Conservation (phyloP, 2,888 invertebrate species). For the Tipula confusa region DNA sequence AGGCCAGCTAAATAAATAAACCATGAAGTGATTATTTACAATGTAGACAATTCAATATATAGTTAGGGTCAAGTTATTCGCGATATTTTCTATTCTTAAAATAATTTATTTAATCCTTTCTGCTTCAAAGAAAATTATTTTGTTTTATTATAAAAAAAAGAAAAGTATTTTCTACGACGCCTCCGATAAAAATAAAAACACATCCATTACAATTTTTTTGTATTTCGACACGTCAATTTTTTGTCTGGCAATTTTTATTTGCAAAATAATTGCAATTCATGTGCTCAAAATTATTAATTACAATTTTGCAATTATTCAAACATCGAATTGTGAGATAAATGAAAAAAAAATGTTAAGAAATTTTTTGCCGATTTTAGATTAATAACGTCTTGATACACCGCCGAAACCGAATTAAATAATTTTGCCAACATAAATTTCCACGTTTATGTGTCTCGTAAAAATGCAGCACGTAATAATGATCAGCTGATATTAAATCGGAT, state of each 20-base stretch:
- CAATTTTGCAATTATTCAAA: neutral
- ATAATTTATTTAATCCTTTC: neutral
- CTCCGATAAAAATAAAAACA: neutral
- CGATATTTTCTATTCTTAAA: no score
- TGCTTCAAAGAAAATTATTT: neutral
- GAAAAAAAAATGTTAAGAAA: neutral
- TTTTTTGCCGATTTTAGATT: neutral
- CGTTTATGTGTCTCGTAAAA: conserved; percentile 5
- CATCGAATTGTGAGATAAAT: neutral
- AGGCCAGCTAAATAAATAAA: neutral
- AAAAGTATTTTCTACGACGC: neutral
- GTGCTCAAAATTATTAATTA: neutral
- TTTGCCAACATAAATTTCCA: conserved; percentile 26
- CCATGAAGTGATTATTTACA: neutral
- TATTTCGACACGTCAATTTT: conserved; percentile 8
- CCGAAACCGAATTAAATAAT: neutral
- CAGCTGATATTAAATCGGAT: conserved; percentile 29
- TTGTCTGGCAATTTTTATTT: neutral
- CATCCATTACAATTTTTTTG: neutral
- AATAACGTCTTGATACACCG: no score
- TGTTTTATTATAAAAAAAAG: neutral
- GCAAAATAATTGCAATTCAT: neutral
- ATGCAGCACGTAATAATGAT: conserved; percentile 21
- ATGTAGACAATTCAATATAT: neutral
- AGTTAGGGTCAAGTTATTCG: no score